Conservation (phyloP, 2,113 vertebrate genomes). For the Deroptyus accipitrinus region DNA sequence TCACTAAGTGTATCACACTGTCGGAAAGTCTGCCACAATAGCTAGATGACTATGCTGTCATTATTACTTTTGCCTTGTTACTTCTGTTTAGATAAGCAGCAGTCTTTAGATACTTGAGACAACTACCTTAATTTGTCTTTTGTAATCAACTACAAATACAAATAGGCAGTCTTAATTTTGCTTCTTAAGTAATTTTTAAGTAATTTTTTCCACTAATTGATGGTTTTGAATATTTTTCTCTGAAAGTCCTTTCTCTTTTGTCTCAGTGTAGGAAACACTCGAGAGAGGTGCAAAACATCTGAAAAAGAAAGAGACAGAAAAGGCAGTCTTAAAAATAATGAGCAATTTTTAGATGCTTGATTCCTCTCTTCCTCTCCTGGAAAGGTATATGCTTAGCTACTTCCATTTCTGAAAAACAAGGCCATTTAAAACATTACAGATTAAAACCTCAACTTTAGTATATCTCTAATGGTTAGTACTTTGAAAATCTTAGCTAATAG, state of each 20-base stretch:
- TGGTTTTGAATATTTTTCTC: background rate
- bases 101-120: background rate
- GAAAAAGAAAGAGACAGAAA: background rate
- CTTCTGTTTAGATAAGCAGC: background rate
- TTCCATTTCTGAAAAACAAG: background rate
- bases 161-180: background rate
- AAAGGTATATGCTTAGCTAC: background rate
- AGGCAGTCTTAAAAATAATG: background rate
- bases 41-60: background rate
- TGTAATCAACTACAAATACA: background rate
- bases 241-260: background rate
- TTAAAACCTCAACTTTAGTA: accelerated
- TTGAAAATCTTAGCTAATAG: background rate
- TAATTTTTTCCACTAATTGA: background rate
- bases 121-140: background rate
- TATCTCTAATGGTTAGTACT: background rate
- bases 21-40: background rate
- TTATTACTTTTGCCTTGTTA: background rate
- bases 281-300: background rate
- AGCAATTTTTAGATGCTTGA: background rate
- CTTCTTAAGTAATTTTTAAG: background rate
- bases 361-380: accelerated
- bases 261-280: background rate
- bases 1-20: background rate
- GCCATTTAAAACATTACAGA: background rate